Base-by-base conservation (phyloP, 2,113 vertebrate species). In the Polypterus bichir region DNA sequence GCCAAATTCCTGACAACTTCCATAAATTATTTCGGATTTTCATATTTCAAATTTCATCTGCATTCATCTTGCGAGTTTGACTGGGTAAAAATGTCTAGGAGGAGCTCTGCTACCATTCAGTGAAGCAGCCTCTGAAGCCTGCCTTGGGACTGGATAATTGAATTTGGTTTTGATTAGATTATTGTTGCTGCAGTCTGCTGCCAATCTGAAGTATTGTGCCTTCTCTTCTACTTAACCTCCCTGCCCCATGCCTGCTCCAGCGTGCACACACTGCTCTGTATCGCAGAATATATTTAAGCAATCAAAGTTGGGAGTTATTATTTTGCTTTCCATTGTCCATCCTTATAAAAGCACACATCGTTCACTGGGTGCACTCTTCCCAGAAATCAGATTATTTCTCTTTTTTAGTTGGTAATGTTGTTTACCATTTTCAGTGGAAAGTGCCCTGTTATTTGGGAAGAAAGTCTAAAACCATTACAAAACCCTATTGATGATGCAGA, bases 41-140 rank as follows among this genome's bases (percentile, higher is more conserved):
- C 92, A 97, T 97, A 97, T 97, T 97, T 97, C 91, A 96, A 89
- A 95, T 97, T 96, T 97, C 91, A 95, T 96, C 95, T 97, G 90
- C 94, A 97, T 98, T 95, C 95, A 93, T 92, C 90, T 80, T 88
- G 79, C 76, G 86, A 82, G 77, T 86, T 86, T 88, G 86, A 86
- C 83, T 86, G 76, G 79, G 81, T 79, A 86, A 86, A 91, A 90
- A 88, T 80, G 89, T 91, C 91, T 86, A 91, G 86, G 87, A 90
- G 83, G 83, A 86, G 88, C 89, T 88, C 84, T 85, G 85, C 87
- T 80, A 86, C 83, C 84, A 82, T 90, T 91, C 87, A 86, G 74
- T 89, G 79, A 80, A 86, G 89, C 90, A 88, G 89, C 91, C 93
- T 89, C 89, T 86, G 79, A 85, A 85, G 74, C 82, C 88, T 90